These are phyloP conservation scores for Odocoileus virginianus DNA, from an alignment of 2,113 vertebrate species.

Conservation along the genomic window DNA sequence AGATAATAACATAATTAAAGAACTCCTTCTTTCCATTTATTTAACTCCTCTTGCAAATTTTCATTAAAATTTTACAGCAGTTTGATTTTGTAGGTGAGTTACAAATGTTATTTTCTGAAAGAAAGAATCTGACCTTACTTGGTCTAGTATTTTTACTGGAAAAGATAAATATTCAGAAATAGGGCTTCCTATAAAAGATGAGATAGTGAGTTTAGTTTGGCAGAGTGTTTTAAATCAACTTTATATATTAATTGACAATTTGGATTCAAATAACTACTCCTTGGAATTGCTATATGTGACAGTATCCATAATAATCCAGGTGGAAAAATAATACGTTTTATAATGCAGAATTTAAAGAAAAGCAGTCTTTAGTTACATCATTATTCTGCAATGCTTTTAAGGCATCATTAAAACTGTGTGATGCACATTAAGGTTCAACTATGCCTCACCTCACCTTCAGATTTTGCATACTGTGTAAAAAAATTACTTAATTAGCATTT, in stretches of 20 bases:
- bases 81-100: not conserved
- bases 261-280: not conserved
- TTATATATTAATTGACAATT: not conserved
- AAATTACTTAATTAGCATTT: constrained; percentile 30
- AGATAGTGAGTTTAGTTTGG: not conserved
- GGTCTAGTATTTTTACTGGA: not conserved
- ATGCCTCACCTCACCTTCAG: not conserved
- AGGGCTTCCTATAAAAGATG: not conserved
- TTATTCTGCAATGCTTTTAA: not conserved
- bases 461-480: not conserved
- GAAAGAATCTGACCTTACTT: not conserved
- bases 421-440: not conserved
- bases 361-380: not conserved
- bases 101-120: not conserved
- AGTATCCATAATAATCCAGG: not conserved
- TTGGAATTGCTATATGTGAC: not conserved
- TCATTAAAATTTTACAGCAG: not conserved
- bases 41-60: not conserved
- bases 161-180: not conserved
- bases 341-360: not conserved
- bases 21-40: not conserved
- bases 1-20: not conserved
- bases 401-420: not conserved
- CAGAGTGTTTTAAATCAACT: not conserved
- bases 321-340: not conserved